Evolutionary conservation across 2,797 vertebrate species (phyloP).

Genomic region (Gallirallus australis): DNA sequence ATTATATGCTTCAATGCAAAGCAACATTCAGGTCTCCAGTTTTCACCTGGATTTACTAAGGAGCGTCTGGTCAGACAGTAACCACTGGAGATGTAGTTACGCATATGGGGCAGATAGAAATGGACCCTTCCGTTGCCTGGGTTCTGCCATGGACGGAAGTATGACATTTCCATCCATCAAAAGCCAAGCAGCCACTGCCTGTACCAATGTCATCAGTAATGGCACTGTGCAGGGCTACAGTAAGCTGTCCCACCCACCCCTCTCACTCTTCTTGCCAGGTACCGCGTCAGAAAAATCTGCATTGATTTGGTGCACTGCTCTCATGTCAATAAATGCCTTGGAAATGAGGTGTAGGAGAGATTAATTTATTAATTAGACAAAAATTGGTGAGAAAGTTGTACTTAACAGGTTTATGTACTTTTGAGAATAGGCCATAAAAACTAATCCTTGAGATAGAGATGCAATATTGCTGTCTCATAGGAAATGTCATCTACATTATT

Average conservation of each 20-base stretch:
- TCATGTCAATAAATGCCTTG: neutral
- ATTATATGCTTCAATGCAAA: neutral
- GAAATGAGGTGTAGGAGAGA: neutral
- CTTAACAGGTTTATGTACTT: neutral
- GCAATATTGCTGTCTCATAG: neutral
- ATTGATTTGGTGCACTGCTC: neutral
- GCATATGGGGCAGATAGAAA: neutral
- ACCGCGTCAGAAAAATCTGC: neutral
- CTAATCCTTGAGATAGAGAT: neutral
- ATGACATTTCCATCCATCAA: neutral
- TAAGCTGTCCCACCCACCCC: neutral
- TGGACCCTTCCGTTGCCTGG: fast-evolving
- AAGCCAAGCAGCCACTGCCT: neutral
- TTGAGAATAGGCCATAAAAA: neutral
- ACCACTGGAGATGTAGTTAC: neutral
- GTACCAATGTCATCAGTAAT: neutral
- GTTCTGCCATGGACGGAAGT: neutral
- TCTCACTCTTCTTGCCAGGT: neutral
- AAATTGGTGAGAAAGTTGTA: neutral
- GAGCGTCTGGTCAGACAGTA: neutral
- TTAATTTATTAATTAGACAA: neutral
- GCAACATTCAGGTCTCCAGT: neutral
- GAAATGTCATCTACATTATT: neutral
- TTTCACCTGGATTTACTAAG: neutral
- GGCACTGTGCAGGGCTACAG: neutral